Evolutionary conservation across 2,888 invertebrate species (phyloP), one percentile per base, ranked within the genome.

Genomic region (Pyrocoelia pectoralis): DNA sequence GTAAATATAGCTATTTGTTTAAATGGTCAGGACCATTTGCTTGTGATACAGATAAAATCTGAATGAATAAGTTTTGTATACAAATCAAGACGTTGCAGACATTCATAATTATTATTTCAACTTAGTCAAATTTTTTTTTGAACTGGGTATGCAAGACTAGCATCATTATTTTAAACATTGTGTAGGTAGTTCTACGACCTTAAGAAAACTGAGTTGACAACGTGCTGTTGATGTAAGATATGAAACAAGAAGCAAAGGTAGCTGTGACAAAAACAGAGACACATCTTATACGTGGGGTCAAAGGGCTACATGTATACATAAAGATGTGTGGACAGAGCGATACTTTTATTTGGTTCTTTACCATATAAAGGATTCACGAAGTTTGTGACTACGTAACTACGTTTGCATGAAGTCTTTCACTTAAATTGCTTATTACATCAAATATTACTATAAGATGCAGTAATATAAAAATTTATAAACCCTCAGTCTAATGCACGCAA

Each of bases 1-100:
- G 72, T 70, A 72, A 76, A 74, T 71, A 74, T 72, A 70, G 76
- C 73, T 74, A 76, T 78, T 78, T 76, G 76, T 77, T 77, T 75
- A 73, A 73, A 69, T 70, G 70, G 68, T 74, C 75, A 73, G 73
- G 74, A 73, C 75, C 75, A 75, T 77, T 78, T 75, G 74, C 72
- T 71, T 3, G 2, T 74, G 73, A 68, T 41, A 60, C 15, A 70
- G 77, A 77, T 76, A 69, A 52, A 60, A 77, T 76, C 75, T 54
- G 28, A 24, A 52, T 19, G 60, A 64, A 61, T 56, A 49, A 57
- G 54, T 66, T 58, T 56, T 56, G 59, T 29, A 53, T 59, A 57
- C 51, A 70, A 68, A 67, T 69, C 67, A 60, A 68, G 66, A 69
- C 65, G 61, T 52, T 53, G 62, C 29, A 19, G 53, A 59, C 59